Conservation (phyloP, 2,797 vertebrate species). For the Diplodus puntazzo region DNA sequence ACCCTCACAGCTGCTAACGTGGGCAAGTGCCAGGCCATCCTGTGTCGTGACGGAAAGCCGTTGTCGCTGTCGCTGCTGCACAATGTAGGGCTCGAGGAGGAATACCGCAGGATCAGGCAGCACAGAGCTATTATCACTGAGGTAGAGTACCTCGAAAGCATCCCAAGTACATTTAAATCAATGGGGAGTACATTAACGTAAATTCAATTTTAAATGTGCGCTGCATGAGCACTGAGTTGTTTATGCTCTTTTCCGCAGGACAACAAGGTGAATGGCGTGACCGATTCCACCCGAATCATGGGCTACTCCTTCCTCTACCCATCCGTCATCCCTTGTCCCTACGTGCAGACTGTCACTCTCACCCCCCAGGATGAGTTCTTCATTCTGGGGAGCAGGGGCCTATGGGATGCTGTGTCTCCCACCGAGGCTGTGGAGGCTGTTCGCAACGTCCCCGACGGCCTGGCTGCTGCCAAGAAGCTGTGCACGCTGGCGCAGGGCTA, state of each 20-base stretch:
- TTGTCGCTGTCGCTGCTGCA: constrained; percentile 93
- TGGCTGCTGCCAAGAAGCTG: constrained; percentile 96
- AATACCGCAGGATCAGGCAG: constrained; percentile 91
- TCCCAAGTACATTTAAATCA: neutral
- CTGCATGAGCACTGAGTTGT: neutral
- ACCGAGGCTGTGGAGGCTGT: constrained; percentile 93
- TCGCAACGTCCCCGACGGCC: constrained; percentile 92
- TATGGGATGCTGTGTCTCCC: constrained; percentile 93
- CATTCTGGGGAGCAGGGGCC: constrained; percentile 94
- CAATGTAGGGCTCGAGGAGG: constrained; percentile 90
- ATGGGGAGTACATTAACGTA: neutral
- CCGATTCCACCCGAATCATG: constrained; percentile 96
- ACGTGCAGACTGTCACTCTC: constrained; percentile 93
- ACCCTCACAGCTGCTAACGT: constrained; percentile 95
- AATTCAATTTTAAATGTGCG: neutral
- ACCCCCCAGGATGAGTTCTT: constrained; percentile 97
- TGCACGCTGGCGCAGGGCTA: constrained; percentile 98
- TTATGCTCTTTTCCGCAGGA: constrained; percentile 83
- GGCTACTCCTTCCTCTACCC: constrained; percentile 99
- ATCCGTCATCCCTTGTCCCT: constrained; percentile 93
- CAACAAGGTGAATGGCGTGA: constrained; percentile 98
- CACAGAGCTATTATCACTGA: constrained; percentile 97
- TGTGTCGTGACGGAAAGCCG: constrained; percentile 95
- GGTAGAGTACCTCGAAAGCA: constrained; percentile 75
- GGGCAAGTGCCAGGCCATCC: constrained; percentile 95